Evolutionary conservation across 1,140 invertebrate genomes (phyloP).

Genomic region (Laupala kohalensis): DNA sequence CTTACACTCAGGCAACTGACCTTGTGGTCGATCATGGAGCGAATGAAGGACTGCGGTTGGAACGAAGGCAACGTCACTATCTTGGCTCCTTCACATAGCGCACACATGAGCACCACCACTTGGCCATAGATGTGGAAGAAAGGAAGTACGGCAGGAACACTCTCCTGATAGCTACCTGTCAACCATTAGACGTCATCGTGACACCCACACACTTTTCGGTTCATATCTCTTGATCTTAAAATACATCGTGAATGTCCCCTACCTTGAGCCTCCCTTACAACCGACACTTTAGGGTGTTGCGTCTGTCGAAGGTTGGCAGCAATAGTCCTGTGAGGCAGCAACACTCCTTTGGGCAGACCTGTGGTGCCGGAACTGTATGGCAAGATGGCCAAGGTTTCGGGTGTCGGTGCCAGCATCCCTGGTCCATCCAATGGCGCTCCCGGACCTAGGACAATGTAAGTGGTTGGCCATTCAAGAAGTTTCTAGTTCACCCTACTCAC

Average conservation of each 20-base stretch:
- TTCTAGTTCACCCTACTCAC: too few species aligned
- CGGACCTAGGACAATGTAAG: neutral
- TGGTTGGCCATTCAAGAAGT: too few species aligned
- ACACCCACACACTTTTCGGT: too few species aligned
- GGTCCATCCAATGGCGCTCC: neutral
- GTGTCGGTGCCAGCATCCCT: neutral
- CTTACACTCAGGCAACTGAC: too few species aligned
- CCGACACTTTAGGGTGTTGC: conserved; percentile 8
- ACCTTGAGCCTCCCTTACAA: neutral
- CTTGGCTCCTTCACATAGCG: conserved; percentile 27
- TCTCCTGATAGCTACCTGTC: neutral
- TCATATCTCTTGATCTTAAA: too few species aligned
- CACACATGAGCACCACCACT: conserved; percentile 1
- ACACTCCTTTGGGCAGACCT: conserved; percentile 80
- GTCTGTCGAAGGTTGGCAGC: conserved; percentile 49
- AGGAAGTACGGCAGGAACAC: conserved; percentile 32
- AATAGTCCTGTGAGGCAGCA: conserved; percentile 67
- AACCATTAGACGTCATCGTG: neutral
- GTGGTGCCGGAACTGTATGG: conserved; percentile 80
- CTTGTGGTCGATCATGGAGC: conserved; percentile 28
- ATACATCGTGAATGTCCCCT: neutral
- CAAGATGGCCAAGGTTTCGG: conserved; percentile 26
- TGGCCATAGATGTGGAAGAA: conserved; percentile 42
- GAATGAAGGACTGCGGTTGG: conserved; percentile 28
- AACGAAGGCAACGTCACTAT: conserved; percentile 31